A percentile compares a stretch with the other conserved stretches of the same genome.
Evolutionary conservation across 2,797 vertebrate genomes (phyloP).

Genomic region (Sebastes nivosus): DNA sequence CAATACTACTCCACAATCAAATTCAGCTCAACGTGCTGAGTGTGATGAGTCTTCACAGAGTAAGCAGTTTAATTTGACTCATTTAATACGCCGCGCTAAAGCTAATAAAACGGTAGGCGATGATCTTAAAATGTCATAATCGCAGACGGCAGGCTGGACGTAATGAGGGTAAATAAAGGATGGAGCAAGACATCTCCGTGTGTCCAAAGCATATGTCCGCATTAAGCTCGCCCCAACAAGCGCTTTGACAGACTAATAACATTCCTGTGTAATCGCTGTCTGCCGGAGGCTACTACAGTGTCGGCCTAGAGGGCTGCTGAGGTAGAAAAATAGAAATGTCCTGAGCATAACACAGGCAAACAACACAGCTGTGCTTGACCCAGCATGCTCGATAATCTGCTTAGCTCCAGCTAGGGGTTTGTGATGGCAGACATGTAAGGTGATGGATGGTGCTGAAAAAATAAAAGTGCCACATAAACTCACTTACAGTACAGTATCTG

Average conservation of each 20-base stretch:
- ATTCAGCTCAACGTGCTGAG: neutral
- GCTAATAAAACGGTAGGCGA: neutral
- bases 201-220: slow-evolving; percentile 37
- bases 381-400: slow-evolving; percentile 11
- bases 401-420: neutral
- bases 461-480: neutral
- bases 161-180: slow-evolving; percentile 50
- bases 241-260: neutral
- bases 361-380: slow-evolving; percentile 24
- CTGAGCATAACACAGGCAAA: neutral
- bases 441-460: neutral
- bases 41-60: neutral
- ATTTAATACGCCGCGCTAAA: neutral
- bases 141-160: slow-evolving; percentile 29
- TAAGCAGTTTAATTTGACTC: neutral
- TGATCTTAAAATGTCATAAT: slow-evolving; percentile 27
- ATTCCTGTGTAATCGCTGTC: slow-evolving; percentile 34
- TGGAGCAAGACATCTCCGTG: slow-evolving; percentile 49
- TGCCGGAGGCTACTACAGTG: neutral
- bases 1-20: neutral
- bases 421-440: neutral
- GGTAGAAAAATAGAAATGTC: slow-evolving; percentile 8
- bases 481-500: neutral
- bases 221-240: slow-evolving; percentile 27
- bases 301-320: neutral